A percentile compares a stretch with the other conserved stretches of the same genome.
phyloP scores from a whole-genome alignment of 1,140 invertebrate species.

The Melipona quadrifasciata region DNA sequence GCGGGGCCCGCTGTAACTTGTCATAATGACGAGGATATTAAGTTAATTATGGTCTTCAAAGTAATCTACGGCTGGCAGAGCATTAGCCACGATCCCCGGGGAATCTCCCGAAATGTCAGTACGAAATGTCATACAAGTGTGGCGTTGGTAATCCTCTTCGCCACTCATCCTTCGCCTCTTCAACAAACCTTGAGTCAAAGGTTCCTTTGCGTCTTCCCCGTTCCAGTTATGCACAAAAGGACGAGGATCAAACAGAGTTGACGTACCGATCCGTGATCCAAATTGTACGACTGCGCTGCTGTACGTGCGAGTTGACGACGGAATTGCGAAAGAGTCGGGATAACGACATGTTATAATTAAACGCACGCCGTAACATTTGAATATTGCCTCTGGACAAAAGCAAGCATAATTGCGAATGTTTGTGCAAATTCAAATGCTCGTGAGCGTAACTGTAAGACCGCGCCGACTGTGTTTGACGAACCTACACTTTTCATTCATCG shows the following conservation, averaged over 20 bases:
- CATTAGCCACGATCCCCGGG: slow-evolving; percentile 36
- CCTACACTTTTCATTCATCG: too few species aligned
- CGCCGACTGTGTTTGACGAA: too few species aligned
- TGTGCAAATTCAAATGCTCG: background rate
- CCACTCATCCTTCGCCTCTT: slow-evolving; percentile 26
- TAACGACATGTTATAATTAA: background rate
- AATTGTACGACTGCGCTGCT: background rate
- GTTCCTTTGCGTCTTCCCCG: slow-evolving; percentile 19
- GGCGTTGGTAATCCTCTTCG: slow-evolving; percentile 27
- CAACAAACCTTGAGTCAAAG: slow-evolving; percentile 47
- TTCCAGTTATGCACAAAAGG: slow-evolving; percentile 51
- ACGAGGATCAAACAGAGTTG: slow-evolving; percentile 54
- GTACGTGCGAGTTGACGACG: background rate
- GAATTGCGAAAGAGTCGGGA: background rate
- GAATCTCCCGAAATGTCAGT: slow-evolving; percentile 57
- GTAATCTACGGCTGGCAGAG: slow-evolving; percentile 56
- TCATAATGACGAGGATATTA: slow-evolving; percentile 58
- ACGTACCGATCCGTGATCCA: slow-evolving; percentile 23
- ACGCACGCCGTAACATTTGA: background rate
- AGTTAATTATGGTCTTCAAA: slow-evolving; percentile 64
- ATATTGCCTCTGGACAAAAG: background rate
- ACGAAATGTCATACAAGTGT: slow-evolving; percentile 60
- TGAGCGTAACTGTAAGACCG: too few species aligned
- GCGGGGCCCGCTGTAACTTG: slow-evolving; percentile 25
- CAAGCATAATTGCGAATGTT: background rate